Conservation (phyloP, 2,888 invertebrate genomes). For the Himalopsyche tibetana region DNA sequence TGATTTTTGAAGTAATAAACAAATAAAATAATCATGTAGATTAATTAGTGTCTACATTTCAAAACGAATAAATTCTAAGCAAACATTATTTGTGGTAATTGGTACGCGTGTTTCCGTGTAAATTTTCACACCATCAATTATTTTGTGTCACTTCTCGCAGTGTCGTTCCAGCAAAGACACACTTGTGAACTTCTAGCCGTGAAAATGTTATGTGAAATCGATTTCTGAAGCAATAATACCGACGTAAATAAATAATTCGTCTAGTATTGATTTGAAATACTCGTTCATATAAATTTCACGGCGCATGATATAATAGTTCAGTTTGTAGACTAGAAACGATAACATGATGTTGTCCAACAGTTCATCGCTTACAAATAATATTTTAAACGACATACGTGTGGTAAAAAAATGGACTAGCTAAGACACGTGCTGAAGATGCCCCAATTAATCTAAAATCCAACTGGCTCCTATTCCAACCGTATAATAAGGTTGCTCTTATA, state of each 20-base stretch:
- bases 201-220: not conserved
- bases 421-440: no score
- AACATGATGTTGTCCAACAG: not conserved
- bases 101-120: not conserved
- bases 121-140: slow-evolving; percentile 23
- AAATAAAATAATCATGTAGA: not conserved
- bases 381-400: not conserved
- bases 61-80: not conserved
- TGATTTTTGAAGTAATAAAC: not conserved
- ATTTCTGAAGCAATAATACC: slow-evolving; percentile 3
- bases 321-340: not conserved
- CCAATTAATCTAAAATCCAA: no score
- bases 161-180: not conserved
- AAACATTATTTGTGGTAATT: slow-evolving; percentile 7
- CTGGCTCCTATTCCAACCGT: no score
- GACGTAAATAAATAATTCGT: not conserved
- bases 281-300: not conserved
- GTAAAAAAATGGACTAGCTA: no score
- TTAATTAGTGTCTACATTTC: not conserved
- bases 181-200: not conserved
- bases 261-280: slow-evolving; percentile 5
- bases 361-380: not conserved
- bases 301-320: not conserved
- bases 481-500: no score
- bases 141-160: slow-evolving; percentile 12